These are phyloP conservation scores for Phaethon lepturus DNA, from an alignment of 2,113 vertebrate genomes.

Conservation along the genomic window DNA sequence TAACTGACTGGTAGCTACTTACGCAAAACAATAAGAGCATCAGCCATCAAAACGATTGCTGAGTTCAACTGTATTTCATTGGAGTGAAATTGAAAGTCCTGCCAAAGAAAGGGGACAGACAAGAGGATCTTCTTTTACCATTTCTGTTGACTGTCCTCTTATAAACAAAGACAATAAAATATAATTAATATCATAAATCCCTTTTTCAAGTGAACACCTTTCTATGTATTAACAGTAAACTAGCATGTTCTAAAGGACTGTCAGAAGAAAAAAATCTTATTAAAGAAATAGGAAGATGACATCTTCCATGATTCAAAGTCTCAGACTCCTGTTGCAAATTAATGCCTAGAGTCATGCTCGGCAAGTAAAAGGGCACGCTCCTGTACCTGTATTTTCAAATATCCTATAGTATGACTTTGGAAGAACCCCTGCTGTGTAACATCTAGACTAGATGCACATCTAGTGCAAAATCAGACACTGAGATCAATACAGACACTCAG, in stretches of 20 bases:
- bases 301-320: neutral
- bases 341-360: neutral
- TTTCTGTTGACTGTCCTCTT: neutral
- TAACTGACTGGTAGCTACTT: slow-evolving; percentile 1
- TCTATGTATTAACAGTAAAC: neutral
- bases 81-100: neutral
- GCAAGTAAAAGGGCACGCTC: neutral
- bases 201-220: neutral
- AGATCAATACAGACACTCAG: slow-evolving; percentile 38
- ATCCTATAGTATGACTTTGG: neutral
- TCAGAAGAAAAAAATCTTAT: neutral
- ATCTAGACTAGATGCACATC: neutral
- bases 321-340: neutral
- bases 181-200: neutral
- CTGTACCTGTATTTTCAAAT: neutral
- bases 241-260: neutral
- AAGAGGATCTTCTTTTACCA: neutral
- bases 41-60: neutral
- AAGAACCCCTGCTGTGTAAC: neutral
- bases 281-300: neutral
- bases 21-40: neutral
- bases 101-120: neutral
- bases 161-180: neutral
- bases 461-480: neutral
- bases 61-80: neutral